Percentiles rank a stretch among this genome's conserved stretches.
phyloP scores from a whole-genome alignment of 1,140 invertebrate species.

The Monomorium pharaonis region DNA sequence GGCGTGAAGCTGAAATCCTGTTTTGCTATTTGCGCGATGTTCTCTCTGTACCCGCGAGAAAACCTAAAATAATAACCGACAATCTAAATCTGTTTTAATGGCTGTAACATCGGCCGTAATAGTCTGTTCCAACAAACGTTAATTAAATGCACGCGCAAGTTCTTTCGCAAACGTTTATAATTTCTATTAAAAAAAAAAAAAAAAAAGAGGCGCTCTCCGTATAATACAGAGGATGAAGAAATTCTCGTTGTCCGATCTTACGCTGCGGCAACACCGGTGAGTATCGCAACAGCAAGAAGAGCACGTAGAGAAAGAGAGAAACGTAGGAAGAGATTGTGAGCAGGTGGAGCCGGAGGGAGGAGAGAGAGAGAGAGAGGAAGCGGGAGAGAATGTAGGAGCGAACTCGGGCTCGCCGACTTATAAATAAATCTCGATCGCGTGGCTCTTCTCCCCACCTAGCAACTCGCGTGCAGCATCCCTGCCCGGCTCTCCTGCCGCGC shows the following conservation, averaged over 20 bases:
- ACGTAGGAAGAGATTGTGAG: constrained; percentile 41
- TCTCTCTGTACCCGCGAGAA: background rate
- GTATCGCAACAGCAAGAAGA: constrained; percentile 34
- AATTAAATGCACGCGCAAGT: background rate
- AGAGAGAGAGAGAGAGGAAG: constrained; percentile 9
- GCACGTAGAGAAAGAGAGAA: constrained; percentile 48
- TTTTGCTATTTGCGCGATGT: background rate
- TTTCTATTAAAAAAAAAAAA: background rate
- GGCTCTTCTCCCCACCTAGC: constrained; percentile 81
- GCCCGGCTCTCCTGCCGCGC: constrained; percentile 22
- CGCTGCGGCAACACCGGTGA: constrained; percentile 14
- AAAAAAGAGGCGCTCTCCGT: background rate
- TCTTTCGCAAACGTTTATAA: background rate
- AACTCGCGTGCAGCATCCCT: constrained; percentile 55
- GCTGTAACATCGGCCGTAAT: background rate
- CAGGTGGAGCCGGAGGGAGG: constrained; percentile 40
- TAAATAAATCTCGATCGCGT: constrained; percentile 86
- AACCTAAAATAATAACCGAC: background rate
- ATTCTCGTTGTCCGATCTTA: constrained; percentile 15
- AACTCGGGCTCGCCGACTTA: constrained; percentile 80
- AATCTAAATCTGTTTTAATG: background rate
- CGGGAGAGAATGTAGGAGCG: constrained; percentile 58
- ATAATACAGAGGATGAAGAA: background rate
- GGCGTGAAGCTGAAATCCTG: constrained; percentile 42
- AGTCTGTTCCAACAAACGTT: background rate